Base-by-base conservation (phyloP, 2,113 vertebrate genomes). In the Periophthalmus modestus region DNA sequence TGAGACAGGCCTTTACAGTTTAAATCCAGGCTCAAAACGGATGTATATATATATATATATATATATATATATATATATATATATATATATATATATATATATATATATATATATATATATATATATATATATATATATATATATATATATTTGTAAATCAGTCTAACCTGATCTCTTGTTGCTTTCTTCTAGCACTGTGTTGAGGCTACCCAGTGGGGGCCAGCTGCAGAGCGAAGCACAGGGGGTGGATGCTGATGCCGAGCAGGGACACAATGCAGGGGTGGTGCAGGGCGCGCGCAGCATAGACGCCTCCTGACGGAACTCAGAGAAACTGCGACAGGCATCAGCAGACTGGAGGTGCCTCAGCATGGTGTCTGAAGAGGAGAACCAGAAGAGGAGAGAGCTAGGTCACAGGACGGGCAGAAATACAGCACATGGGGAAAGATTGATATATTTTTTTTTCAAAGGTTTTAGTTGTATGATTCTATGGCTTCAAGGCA, bases 301-400 rank as follows among this genome's bases (percentile, higher is more conserved):
- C 95, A 98, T 98, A 82, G 96, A 96, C 90, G 97, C 93, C 79
- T 99, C 98, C 92, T 98, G 97, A 0, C 98, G 96, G 82, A 99
- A 99, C 83, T 99, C 98, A 0, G 96, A 97, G 93, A 99, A 99
- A 88, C 95, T 97, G 75, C 95, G 94, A 89, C 94, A 93, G 52
- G 94, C 95, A 0, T 97, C 95, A 39, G 94, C 93, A 12, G 96
- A 95, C 75, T 94, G 93, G 77, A 99, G 89, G 84, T 97, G 97
- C 81, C 95, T 95, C 85, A 99, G 86, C 97, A 98, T 96, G 55
- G 97, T 96, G 91, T 98, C 98, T 99, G 75, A 55, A n/a, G n/a
- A n/a, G n/a, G n/a, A n/a, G n/a, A n/a, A 19, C 46, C 39, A 52
- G 33, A 24, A 21, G 61, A 12, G 14, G 24, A 69, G 28, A 36